Percentiles rank a stretch among this genome's conserved stretches.
Conservation (phyloP, 2,888 invertebrate genomes). For the Nymphalis urticae region DNA sequence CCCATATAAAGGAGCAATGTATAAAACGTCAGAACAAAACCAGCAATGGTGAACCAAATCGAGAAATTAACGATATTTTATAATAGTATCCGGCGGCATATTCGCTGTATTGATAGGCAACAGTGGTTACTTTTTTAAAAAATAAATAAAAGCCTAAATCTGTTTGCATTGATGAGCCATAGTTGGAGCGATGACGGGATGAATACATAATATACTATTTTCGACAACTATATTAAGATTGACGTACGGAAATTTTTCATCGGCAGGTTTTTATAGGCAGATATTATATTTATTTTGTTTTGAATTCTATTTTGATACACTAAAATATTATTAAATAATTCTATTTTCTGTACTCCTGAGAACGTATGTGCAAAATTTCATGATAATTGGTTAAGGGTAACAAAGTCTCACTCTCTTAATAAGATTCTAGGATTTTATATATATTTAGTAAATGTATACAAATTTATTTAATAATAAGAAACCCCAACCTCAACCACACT, state of each 20-base stretch:
- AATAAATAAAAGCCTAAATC: slow-evolving; percentile 63
- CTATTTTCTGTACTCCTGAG: too few species aligned
- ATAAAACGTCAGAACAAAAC: not conserved
- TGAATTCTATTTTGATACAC: not conserved
- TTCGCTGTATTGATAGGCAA: slow-evolving; percentile 38
- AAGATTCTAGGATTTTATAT: too few species aligned
- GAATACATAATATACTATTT: slow-evolving; percentile 51
- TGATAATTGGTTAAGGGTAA: too few species aligned
- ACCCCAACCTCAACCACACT: too few species aligned
- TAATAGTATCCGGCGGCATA: slow-evolving; percentile 6
- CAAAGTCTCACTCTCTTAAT: too few species aligned
- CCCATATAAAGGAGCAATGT: not conserved
- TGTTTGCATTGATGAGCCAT: slow-evolving; percentile 53
- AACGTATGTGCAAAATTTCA: too few species aligned
- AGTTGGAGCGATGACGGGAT: slow-evolving; percentile 44
- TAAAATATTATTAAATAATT: too few species aligned
- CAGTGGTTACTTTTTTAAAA: slow-evolving; percentile 46
- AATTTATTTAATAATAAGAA: too few species aligned
- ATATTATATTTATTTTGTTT: not conserved
- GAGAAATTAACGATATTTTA: not conserved
- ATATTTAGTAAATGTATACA: too few species aligned
- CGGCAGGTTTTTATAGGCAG: slow-evolving; percentile 11
- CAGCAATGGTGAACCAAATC: not conserved
- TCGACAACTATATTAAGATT: slow-evolving; percentile 42
- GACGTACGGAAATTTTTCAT: slow-evolving; percentile 34